Evolutionary conservation across 2,888 invertebrate genomes (phyloP).

Genomic region (Seira ritae): DNA sequence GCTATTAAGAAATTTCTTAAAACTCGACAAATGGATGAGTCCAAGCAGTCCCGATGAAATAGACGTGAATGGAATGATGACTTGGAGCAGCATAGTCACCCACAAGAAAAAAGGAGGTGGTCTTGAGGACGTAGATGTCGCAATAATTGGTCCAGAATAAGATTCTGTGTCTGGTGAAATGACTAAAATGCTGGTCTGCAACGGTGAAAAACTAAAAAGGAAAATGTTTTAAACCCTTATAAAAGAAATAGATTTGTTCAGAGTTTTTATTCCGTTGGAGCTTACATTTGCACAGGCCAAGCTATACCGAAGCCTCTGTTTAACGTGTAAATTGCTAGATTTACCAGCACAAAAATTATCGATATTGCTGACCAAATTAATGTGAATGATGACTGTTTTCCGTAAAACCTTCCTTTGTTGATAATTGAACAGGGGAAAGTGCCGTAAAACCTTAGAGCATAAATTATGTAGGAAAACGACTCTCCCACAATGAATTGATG

Average conservation of each 20-base stretch:
- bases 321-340: constrained; percentile 27
- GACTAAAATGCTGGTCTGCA: not conserved
- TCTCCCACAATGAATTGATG: too few species aligned
- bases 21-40: not conserved
- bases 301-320: constrained; percentile 27
- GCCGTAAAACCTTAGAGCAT: too few species aligned
- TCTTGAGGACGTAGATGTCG: constrained; percentile 15
- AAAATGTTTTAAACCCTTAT: not conserved
- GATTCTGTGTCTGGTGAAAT: not conserved
- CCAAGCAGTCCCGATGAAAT: not conserved
- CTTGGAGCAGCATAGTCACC: constrained; percentile 27
- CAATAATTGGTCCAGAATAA: not conserved
- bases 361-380: too few species aligned
- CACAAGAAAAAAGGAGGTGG: constrained; percentile 30
- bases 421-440: too few species aligned
- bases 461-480: too few species aligned
- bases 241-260: not conserved
- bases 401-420: too few species aligned
- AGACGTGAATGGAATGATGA: constrained; percentile 16
- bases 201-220: not conserved
- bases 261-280: not conserved
- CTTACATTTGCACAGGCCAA: constrained; percentile 38
- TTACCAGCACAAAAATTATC: too few species aligned
- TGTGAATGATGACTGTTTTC: too few species aligned
- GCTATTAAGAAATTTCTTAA: constrained; percentile 10